phyloP scores from a whole-genome alignment of 2,797 vertebrate species.

The Hozukius guyotensis region DNA sequence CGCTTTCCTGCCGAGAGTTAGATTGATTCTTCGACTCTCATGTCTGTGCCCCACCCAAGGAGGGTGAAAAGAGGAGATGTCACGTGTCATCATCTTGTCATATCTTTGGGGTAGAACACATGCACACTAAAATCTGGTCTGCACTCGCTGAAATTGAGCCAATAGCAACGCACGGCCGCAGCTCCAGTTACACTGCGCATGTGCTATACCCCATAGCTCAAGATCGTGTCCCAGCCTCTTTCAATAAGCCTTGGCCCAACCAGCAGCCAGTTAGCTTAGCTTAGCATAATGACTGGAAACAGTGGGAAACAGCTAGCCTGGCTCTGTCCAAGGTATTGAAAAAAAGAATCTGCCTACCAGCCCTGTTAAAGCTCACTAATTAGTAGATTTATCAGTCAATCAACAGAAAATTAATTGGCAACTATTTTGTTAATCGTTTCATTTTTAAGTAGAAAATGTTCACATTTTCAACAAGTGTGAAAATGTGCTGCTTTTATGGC shows the following conservation, averaged over 20 bases:
- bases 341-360: not conserved
- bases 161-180: too few relatives aligned
- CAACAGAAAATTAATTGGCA: not conserved
- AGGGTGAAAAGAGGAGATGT: too few relatives aligned
- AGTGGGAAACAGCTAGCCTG: not conserved
- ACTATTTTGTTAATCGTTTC: not conserved
- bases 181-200: too few relatives aligned
- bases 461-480: not conserved
- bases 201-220: too few relatives aligned
- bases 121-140: too few relatives aligned
- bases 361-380: not conserved
- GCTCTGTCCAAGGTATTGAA: not conserved
- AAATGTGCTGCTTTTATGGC: not conserved
- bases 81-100: fast-evolving
- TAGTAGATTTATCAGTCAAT: not conserved
- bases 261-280: not conserved
- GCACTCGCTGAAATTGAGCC: too few relatives aligned
- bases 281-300: not conserved
- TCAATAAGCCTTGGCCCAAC: not conserved
- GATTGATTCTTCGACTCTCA: not conserved
- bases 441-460: not conserved
- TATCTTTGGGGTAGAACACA: too few relatives aligned
- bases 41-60: too few relatives aligned
- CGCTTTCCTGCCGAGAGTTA: not conserved
- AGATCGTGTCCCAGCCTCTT: too few relatives aligned